These are phyloP conservation scores for Kradibia gibbosae DNA, from an alignment of 1,140 invertebrate genomes.

Conservation along the genomic window DNA sequence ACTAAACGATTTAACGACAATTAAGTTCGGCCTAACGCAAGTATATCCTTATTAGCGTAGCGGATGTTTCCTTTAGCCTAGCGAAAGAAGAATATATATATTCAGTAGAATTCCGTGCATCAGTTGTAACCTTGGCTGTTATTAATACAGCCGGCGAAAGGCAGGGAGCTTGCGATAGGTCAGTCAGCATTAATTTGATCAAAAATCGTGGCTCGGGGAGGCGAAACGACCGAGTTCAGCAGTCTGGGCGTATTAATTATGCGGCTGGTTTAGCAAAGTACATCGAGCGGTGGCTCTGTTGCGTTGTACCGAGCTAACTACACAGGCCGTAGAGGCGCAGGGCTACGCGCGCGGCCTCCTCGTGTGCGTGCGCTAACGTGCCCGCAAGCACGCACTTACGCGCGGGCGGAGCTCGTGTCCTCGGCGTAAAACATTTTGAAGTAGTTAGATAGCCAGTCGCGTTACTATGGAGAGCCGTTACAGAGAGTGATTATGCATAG, in stretches of 20 bases:
- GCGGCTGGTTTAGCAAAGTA: background rate
- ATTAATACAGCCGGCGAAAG: too few relatives aligned
- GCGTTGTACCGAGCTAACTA: background rate
- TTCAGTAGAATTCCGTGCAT: background rate
- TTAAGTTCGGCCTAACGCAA: too few relatives aligned
- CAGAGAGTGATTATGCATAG: background rate
- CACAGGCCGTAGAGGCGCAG: background rate
- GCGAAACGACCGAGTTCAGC: too few relatives aligned
- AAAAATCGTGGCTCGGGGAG: background rate
- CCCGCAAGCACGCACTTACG: background rate
- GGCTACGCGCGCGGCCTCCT: background rate
- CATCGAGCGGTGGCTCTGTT: background rate
- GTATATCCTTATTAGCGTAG: background rate
- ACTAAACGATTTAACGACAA: too few relatives aligned
- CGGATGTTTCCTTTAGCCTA: background rate
- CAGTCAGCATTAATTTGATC: background rate
- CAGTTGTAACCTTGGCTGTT: too few relatives aligned
- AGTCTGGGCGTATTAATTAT: conserved; percentile 29
- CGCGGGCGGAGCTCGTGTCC: background rate
- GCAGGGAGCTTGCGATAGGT: background rate
- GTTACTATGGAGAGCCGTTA: conserved; percentile 33
- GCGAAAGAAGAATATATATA: too few relatives aligned
- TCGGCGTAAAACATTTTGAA: background rate
- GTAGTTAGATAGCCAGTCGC: background rate
- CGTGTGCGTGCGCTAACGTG: too few relatives aligned